Evolutionary conservation across 2,113 vertebrate species (phyloP).

Genomic region (Oxyruncus cristatus): DNA sequence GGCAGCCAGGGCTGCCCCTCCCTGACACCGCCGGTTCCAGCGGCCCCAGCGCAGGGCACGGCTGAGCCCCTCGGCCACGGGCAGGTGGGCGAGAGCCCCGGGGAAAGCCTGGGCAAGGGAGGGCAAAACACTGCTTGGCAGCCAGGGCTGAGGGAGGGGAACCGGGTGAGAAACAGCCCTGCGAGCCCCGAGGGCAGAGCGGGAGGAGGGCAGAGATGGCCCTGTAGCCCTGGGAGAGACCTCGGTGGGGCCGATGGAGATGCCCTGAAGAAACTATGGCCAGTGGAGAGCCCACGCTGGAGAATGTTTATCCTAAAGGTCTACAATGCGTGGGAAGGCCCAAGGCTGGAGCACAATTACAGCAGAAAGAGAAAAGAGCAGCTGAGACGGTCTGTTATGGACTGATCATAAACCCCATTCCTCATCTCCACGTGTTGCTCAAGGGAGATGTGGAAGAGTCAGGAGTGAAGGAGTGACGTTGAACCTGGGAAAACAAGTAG

Average conservation of each 20-base stretch:
- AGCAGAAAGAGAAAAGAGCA: not conserved
- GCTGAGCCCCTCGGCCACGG: not conserved
- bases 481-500: not conserved
- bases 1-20: too few species aligned
- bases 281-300: rapidly evolving
- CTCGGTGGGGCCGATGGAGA: not conserved
- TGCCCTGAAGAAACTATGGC: rapidly evolving
- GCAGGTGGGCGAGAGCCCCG: rapidly evolving
- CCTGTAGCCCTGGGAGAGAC: not conserved
- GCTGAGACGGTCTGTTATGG: not conserved
- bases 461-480: too few species aligned
- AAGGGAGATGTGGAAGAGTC: too few species aligned
- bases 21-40: not conserved
- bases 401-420: not conserved
- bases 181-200: rapidly evolving
- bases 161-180: not conserved
- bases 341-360: not conserved
- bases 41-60: not conserved
- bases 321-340: not conserved
- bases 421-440: not conserved
- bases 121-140: not conserved
- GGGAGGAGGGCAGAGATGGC: not conserved
- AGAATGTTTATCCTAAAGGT: not conserved
- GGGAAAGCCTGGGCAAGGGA: not conserved
- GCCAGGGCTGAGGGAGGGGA: not conserved